Percentiles rank a stretch among this genome's conserved stretches.
These are phyloP conservation scores for Cephus rjabovi DNA, from an alignment of 2,888 invertebrate genomes.

Conservation along the genomic window DNA sequence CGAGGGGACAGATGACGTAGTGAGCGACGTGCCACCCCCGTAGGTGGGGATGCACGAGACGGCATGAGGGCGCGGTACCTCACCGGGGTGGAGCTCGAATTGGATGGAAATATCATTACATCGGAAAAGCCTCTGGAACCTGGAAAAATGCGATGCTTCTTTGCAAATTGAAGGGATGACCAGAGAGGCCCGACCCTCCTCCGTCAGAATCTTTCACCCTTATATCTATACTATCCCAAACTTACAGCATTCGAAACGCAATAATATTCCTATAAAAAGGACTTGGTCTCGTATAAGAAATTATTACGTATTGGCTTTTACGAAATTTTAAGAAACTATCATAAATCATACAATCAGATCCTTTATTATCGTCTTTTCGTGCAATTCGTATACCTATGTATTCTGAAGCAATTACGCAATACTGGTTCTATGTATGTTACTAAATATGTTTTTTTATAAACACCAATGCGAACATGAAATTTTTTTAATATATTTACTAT, in stretches of 20 bases:
- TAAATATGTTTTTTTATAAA: not conserved
- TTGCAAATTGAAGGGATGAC: conserved; percentile 7
- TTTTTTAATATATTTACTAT: not conserved
- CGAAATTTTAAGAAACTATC: not conserved
- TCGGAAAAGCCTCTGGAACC: conserved; percentile 52
- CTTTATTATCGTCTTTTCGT: too few species aligned
- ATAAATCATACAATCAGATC: too few species aligned
- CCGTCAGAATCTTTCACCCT: not conserved
- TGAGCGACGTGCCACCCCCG: conserved; percentile 66
- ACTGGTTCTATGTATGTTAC: not conserved
- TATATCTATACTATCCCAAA: not conserved
- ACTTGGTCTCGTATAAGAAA: not conserved
- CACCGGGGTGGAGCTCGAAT: conserved; percentile 44
- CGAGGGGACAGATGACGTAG: conserved; percentile 67
- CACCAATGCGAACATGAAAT: not conserved
- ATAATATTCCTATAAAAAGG: too few species aligned
- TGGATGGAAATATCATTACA: conserved; percentile 63
- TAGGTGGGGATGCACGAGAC: conserved; percentile 44
- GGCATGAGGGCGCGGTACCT: conserved; percentile 16
- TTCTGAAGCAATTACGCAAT: not conserved
- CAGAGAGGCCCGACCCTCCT: not conserved
- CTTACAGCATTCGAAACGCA: not conserved
- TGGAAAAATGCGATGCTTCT: conserved; percentile 31
- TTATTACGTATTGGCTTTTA: not conserved
- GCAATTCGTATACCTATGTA: too few species aligned